These are phyloP conservation scores for Chascanopsetta lugubris DNA, from an alignment of 2,113 vertebrate species.

Conservation along the genomic window DNA sequence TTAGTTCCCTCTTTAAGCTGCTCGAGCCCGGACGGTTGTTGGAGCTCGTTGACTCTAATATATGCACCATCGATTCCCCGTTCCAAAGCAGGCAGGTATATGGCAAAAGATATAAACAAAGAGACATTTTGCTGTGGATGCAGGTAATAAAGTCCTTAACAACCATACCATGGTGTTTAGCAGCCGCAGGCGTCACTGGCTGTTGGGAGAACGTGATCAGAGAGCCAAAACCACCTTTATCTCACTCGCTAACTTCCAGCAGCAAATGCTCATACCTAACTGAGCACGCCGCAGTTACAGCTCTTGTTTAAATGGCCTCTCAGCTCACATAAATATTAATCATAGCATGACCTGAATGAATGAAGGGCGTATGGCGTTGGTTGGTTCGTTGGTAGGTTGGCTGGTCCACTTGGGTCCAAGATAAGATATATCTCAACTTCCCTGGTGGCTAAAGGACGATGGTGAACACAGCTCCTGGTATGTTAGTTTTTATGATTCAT, in stretches of 20 bases:
- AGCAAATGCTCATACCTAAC: neutral
- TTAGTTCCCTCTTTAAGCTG: conserved; percentile 36
- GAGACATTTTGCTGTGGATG: conserved; percentile 9
- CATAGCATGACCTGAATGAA: neutral
- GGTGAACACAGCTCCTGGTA: too few relatives aligned
- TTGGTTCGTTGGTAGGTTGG: neutral
- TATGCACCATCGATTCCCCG: conserved; percentile 45
- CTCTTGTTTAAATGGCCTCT: conserved; percentile 5
- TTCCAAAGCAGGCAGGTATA: conserved; percentile 38
- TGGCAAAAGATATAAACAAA: conserved; percentile 23
- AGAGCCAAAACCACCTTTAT: conserved; percentile 10
- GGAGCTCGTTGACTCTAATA: conserved; percentile 44
- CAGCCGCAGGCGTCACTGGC: neutral
- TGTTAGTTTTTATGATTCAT: too few relatives aligned
- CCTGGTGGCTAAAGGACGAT: too few relatives aligned
- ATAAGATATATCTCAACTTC: neutral
- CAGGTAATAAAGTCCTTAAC: conserved; percentile 30
- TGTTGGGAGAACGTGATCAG: neutral
- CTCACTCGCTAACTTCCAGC: conserved; percentile 5
- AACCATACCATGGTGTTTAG: conserved; percentile 12
- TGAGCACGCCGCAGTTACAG: neutral
- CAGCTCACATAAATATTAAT: neutral
- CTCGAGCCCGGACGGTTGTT: conserved; percentile 27
- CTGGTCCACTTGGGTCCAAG: neutral
- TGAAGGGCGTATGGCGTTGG: too few relatives aligned